Evolutionary conservation across 2,797 vertebrate genomes (phyloP).

Genomic region (Lacerta viridis): DNA sequence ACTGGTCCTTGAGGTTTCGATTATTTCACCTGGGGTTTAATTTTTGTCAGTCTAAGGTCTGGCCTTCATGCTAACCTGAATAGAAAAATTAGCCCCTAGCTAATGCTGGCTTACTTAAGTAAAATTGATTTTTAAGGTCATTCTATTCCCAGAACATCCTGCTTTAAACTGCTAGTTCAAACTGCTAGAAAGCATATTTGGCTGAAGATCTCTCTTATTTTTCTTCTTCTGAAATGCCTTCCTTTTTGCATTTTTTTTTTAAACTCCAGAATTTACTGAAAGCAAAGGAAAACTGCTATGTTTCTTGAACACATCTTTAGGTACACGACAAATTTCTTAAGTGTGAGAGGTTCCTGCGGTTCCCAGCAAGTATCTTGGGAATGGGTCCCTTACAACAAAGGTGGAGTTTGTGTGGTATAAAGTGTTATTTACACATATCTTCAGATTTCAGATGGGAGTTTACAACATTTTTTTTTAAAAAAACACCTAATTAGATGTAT

Average conservation of each 20-base stretch:
- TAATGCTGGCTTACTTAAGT: conserved; percentile 55
- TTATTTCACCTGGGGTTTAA: conserved; percentile 59
- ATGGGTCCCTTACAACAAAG: too few relatives aligned
- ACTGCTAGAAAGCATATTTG: not conserved
- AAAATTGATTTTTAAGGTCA: conserved; percentile 68
- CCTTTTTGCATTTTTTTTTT: not conserved
- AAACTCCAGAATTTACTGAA: not conserved
- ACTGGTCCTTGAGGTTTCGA: conserved; percentile 58
- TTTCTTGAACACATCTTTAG: not conserved
- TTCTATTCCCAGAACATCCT: conserved; percentile 40
- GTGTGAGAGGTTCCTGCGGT: too few relatives aligned
- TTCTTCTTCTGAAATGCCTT: not conserved
- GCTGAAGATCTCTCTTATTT: not conserved
- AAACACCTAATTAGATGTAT: too few relatives aligned
- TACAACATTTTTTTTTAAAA: too few relatives aligned
- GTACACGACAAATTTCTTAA: too few relatives aligned
- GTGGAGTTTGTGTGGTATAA: too few relatives aligned
- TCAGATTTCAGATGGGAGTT: too few relatives aligned
- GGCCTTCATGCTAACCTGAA: conserved; percentile 65
- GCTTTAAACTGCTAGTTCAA: conserved; percentile 36
- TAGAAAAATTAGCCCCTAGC: conserved; percentile 59
- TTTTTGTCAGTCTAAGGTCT: conserved; percentile 57
- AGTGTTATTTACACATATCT: too few relatives aligned
- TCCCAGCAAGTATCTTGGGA: too few relatives aligned
- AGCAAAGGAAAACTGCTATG: not conserved